These are phyloP conservation scores for Oxytorus armatus DNA, from an alignment of 2,888 invertebrate species.

Conservation along the genomic window DNA sequence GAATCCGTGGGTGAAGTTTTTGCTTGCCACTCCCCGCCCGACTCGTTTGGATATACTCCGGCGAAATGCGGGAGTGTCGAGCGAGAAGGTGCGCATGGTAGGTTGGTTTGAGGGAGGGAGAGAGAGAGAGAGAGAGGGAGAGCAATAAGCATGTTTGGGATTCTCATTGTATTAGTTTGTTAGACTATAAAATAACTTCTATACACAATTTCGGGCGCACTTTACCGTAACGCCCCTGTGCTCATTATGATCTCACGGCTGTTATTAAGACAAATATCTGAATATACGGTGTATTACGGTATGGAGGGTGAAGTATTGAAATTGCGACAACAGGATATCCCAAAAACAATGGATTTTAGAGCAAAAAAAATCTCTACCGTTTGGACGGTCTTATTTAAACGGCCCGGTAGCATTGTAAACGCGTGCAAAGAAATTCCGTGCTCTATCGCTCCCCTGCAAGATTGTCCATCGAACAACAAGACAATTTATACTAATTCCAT, in stretches of 20 bases:
- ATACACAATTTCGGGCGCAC: constrained; percentile 24
- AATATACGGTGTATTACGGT: neutral
- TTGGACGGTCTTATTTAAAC: too few species aligned
- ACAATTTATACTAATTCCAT: too few species aligned
- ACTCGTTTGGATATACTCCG: constrained; percentile 35
- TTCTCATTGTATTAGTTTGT: constrained; percentile 47
- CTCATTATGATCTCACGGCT: constrained; percentile 38
- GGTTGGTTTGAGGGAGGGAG: constrained; percentile 17
- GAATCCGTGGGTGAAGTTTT: constrained; percentile 79
- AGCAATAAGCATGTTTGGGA: constrained; percentile 46
- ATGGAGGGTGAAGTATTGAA: neutral
- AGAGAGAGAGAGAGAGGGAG: too few species aligned
- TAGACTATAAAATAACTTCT: constrained; percentile 44
- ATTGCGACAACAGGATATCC: too few species aligned
- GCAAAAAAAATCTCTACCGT: constrained; percentile 6
- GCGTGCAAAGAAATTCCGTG: too few species aligned
- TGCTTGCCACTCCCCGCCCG: constrained; percentile 72
- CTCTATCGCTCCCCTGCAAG: too few species aligned
- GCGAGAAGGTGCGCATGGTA: constrained; percentile 24
- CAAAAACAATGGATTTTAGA: too few species aligned
- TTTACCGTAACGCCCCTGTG: constrained; percentile 22
- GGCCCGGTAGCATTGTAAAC: too few species aligned
- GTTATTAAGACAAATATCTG: constrained; percentile 24
- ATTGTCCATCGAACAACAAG: too few species aligned
- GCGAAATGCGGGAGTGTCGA: constrained; percentile 36